phyloP scores from a whole-genome alignment of 2,888 invertebrate genomes.

The Xylocampa areola region DNA sequence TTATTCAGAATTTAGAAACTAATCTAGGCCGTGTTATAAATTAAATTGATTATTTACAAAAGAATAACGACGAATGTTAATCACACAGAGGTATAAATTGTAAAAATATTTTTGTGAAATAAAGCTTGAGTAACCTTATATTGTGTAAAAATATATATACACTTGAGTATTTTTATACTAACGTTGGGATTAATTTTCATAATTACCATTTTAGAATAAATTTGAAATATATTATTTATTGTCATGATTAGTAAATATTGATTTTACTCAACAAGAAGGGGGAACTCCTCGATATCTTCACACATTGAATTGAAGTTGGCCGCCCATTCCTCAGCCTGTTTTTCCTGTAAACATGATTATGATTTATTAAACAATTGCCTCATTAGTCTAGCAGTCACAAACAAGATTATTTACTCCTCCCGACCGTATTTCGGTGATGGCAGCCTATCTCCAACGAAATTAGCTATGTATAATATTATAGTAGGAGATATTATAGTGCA shows the following conservation, averaged over 20 bases:
- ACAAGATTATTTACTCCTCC: too few species aligned
- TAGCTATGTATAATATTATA: too few species aligned
- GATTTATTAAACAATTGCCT: too few species aligned
- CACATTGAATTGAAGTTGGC: conserved; percentile 90
- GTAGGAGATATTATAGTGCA: too few species aligned
- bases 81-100: conserved; percentile 2
- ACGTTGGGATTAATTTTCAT: conserved; percentile 25
- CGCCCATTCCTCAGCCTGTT: conserved; percentile 88
- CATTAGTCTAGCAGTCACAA: too few species aligned
- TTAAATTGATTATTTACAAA: conserved; percentile 50
- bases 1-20: conserved; percentile 16
- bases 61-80: conserved; percentile 4
- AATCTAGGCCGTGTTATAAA: conserved; percentile 29
- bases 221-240: conserved; percentile 20
- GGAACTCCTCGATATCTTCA: conserved; percentile 87
- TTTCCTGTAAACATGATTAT: conserved; percentile 88
- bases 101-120: conserved; percentile 1
- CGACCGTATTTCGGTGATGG: too few species aligned
- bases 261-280: conserved; percentile 78
- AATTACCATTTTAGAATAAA: conserved; percentile 20
- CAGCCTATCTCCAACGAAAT: too few species aligned
- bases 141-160: conserved; percentile 6
- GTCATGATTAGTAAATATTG: conserved; percentile 44
- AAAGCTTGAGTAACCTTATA: conserved; percentile 2
- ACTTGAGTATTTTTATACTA: conserved; percentile 35